These are phyloP conservation scores for Pterostichus madidus DNA, from an alignment of 2,888 invertebrate genomes.

Conservation along the genomic window DNA sequence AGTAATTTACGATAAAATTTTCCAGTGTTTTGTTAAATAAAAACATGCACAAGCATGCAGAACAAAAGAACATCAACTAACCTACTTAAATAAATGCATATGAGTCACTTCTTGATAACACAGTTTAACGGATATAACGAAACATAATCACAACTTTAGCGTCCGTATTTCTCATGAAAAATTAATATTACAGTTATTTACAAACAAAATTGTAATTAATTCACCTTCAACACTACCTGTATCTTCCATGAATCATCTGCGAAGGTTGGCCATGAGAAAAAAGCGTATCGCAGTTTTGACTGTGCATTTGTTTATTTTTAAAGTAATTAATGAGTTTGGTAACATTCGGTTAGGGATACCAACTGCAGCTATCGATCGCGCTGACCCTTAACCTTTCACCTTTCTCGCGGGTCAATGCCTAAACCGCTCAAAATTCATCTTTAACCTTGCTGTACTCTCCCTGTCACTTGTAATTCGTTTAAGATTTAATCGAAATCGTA, in stretches of 20 bases:
- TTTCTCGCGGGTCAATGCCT: slow-evolving; percentile 25
- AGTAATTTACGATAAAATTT: neutral
- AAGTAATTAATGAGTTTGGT: neutral
- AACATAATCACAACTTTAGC: neutral
- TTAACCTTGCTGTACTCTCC: neutral
- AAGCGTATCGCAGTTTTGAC: neutral
- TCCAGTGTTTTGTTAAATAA: neutral
- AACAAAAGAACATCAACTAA: neutral
- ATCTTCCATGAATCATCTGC: neutral
- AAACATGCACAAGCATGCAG: neutral
- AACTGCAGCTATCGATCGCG: slow-evolving; percentile 23
- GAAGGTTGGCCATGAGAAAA: neutral
- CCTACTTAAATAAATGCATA: neutral
- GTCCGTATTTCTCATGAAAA: neutral
- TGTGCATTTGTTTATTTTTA: neutral
- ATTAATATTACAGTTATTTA: slow-evolving; percentile 1
- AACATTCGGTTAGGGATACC: too few relatives aligned
- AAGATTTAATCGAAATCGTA: slow-evolving; percentile 5
- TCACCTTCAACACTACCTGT: too few relatives aligned
- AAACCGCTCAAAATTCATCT: slow-evolving; percentile 37
- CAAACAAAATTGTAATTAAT: neutral
- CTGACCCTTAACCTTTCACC: slow-evolving; percentile 37
- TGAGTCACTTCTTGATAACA: neutral
- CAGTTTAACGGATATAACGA: neutral
- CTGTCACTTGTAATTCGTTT: neutral